Conservation (phyloP, 1,140 invertebrate genomes). For the Adoxophyes honmai region DNA sequence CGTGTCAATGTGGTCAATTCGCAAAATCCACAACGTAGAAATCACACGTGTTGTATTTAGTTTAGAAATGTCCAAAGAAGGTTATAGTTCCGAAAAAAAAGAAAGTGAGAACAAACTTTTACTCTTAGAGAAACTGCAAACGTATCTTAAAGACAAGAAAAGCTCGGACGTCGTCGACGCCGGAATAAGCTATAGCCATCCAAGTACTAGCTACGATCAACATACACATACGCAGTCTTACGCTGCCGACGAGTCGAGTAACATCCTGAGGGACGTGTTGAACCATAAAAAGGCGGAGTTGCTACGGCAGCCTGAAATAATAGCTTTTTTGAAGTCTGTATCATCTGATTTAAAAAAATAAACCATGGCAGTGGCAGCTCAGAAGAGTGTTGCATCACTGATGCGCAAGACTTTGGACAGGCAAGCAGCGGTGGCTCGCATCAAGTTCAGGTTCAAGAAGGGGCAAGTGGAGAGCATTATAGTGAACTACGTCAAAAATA, state of each 20-base stretch:
- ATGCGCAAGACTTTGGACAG: conserved; percentile 67
- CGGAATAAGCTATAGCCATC: conserved; percentile 44
- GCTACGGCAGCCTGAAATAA: conserved; percentile 65
- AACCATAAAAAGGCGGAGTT: conserved; percentile 70
- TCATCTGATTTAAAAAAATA: conserved; percentile 60
- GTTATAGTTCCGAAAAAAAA: conserved; percentile 69
- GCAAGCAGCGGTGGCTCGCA: conserved; percentile 46
- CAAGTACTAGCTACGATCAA: conserved; percentile 64
- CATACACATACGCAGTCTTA: conserved; percentile 35
- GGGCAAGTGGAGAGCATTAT: conserved; percentile 62
- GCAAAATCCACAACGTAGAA: too few species aligned
- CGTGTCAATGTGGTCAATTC: too few species aligned
- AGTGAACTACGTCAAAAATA: conserved; percentile 41
- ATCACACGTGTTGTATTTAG: conserved; percentile 31
- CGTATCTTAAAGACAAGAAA: conserved; percentile 71
- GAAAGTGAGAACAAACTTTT: conserved; percentile 65
- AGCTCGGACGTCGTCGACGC: conserved; percentile 51
- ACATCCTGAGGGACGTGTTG: conserved; percentile 67
- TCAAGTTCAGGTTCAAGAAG: conserved; percentile 54
- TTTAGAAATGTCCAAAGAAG: conserved; percentile 68
- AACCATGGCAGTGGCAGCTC: conserved; percentile 62
- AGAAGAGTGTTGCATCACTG: conserved; percentile 62
- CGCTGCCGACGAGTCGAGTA: conserved; percentile 61
- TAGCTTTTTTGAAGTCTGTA: conserved; percentile 60
- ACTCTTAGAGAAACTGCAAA: conserved; percentile 70